Base-by-base conservation (phyloP, 2,888 invertebrate species). In the Mechanitis mazaeus region DNA sequence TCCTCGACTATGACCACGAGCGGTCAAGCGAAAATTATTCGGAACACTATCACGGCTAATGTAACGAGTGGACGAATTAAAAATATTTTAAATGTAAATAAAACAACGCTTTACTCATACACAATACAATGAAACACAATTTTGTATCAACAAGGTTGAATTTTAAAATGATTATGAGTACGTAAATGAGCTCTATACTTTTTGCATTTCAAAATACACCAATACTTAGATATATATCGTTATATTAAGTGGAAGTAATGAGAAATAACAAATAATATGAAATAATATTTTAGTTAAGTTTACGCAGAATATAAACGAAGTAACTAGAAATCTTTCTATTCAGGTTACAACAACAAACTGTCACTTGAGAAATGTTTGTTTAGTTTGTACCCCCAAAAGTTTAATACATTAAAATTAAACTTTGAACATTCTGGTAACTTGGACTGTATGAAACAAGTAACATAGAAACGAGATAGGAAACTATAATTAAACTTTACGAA, bases 1-100 rank as follows among this genome's bases (percentile, higher is more conserved):
- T 63, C 69, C 68, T 69, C 68, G 69, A 62, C 68, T 68, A 60
- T 69, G 69, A 68, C 64, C 68, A 63, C 54, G 69, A 42, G 66
- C 69, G 62, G 64, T 65, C 66, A 61, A 61, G 59, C 68, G 65
- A 50, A 58, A 61, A 58, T 60, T n/a, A n/a, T 42, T 58, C 35
- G 35, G 33, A 45, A 50, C 54, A 50, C 45, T 28, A 59, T 45
- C 35, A 31, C 2, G 7, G 7, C 31, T 50, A 50, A 50, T 50
- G 50, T 50, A 50, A 28, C 28, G 20, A 31, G 31, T 6, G 50
- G 28, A 50, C 31, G 31, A 50, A 50, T 50, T 50, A 31, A 50
- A 50, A 9, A 31, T 31, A 33, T 9, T 11, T 4, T 20, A 20
- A 33, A 47, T 38, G 3, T 0, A 11, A 38, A 58, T 50, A 50